phyloP scores from a whole-genome alignment of 2,113 vertebrate genomes.

The Nestor notabilis region DNA sequence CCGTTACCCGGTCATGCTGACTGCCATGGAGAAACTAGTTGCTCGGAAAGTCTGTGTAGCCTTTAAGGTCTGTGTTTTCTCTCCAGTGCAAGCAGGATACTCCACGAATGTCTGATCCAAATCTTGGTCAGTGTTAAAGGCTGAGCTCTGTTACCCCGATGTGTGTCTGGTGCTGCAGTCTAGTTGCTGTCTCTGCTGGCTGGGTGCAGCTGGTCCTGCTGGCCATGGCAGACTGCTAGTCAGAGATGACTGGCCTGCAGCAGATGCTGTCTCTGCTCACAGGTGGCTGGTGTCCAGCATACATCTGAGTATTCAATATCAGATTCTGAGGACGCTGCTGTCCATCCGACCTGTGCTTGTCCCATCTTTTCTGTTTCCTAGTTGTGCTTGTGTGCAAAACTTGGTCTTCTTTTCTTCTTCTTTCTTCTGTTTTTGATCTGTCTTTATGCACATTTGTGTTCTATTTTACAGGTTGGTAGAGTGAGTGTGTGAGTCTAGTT shows the following conservation, averaged over 20 bases:
- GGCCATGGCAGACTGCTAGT: background rate
- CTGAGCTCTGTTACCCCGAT: background rate
- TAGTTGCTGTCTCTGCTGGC: background rate
- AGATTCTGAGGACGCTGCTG: background rate
- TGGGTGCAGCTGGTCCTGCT: background rate
- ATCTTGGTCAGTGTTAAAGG: background rate
- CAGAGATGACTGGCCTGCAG: background rate
- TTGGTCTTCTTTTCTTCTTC: background rate
- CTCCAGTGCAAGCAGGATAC: background rate
- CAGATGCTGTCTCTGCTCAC: background rate
- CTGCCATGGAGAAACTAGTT: constrained; percentile 97
- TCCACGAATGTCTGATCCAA: rapidly evolving
- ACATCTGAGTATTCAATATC: background rate
- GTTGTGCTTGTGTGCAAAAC: background rate
- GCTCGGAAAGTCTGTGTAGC: constrained; percentile 96
- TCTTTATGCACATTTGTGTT: background rate
- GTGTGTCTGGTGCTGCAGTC: no score
- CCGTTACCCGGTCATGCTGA: constrained; percentile 97
- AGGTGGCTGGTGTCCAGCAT: background rate
- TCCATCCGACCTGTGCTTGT: background rate
- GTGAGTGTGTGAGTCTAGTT: background rate
- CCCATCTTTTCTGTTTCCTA: background rate
- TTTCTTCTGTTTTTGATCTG: background rate
- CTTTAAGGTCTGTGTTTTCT: constrained; percentile 87
- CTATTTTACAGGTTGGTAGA: background rate